A percentile compares a stretch with the other conserved stretches of the same genome.
Evolutionary conservation across 2,888 invertebrate genomes (phyloP).

Genomic region (Apotomis betuletana): DNA sequence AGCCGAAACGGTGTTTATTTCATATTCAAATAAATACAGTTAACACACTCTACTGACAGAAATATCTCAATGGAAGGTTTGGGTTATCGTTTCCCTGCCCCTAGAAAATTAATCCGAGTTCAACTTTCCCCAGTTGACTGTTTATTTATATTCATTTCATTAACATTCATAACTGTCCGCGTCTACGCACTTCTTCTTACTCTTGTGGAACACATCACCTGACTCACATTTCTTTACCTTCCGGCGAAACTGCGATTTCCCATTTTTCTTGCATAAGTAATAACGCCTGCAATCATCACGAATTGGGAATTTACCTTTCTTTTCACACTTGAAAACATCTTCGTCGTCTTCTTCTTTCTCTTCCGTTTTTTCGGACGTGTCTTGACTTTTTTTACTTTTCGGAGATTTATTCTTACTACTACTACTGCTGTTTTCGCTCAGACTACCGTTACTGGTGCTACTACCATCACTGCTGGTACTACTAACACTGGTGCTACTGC

Average conservation of each 20-base stretch:
- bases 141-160: slow-evolving; percentile 3
- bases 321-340: slow-evolving; percentile 59
- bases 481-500: background rate
- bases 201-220: slow-evolving; percentile 71
- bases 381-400: slow-evolving; percentile 44
- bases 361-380: slow-evolving; percentile 46
- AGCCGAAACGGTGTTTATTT: too few relatives aligned
- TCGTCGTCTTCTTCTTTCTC: slow-evolving; percentile 31
- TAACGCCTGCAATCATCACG: slow-evolving; percentile 72
- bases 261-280: slow-evolving; percentile 68
- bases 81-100: too few relatives aligned
- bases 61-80: too few relatives aligned
- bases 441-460: background rate
- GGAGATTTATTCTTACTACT: slow-evolving; percentile 6
- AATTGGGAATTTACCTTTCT: slow-evolving; percentile 68
- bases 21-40: too few relatives aligned
- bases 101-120: too few relatives aligned
- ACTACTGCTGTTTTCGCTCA: background rate
- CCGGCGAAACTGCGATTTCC: slow-evolving; percentile 58
- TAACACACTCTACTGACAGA: too few relatives aligned
- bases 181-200: slow-evolving; percentile 66
- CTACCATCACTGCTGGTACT: background rate
- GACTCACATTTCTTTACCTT: slow-evolving; percentile 71
- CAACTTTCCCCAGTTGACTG: too few relatives aligned
- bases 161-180: slow-evolving; percentile 64